These are phyloP conservation scores for Sebastes iracundus DNA, from an alignment of 2,797 vertebrate genomes.

Conservation along the genomic window DNA sequence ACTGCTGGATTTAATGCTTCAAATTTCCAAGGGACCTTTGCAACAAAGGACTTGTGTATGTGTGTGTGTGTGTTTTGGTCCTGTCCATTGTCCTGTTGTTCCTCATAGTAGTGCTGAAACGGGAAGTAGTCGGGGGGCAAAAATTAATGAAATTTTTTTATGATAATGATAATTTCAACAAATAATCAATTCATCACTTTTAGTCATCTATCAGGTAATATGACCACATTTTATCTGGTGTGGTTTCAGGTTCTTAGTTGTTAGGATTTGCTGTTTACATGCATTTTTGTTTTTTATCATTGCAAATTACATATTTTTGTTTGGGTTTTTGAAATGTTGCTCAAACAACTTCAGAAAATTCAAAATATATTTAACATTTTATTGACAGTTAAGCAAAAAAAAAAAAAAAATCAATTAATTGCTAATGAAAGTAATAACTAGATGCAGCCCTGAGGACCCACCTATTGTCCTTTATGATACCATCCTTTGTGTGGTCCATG, in stretches of 20 bases:
- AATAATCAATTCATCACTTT: neutral
- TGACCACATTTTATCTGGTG: neutral
- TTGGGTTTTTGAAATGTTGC: neutral
- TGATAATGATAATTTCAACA: too few relatives aligned
- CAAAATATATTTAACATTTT: neutral
- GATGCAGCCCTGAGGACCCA: neutral
- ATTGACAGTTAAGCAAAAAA: neutral
- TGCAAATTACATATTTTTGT: neutral
- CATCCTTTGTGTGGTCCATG: neutral
- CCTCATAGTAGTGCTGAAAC: neutral
- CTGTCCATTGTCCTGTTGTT: constrained; percentile 11
- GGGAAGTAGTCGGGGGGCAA: neutral
- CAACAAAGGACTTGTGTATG: constrained; percentile 4
- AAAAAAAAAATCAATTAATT: neutral
- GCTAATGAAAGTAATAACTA: neutral
- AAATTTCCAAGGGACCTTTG: constrained; percentile 2
- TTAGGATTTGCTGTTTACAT: neutral
- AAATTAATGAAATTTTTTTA: neutral
- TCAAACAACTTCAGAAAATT: neutral
- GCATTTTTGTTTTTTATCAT: neutral
- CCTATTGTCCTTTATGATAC: neutral
- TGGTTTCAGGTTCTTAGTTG: neutral
- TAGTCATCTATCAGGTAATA: neutral
- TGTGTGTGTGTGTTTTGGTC: neutral
- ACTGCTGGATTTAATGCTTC: neutral